A percentile compares a stretch with the other conserved stretches of the same genome.
These are phyloP conservation scores for Tragulus kanchil DNA, from an alignment of 2,113 vertebrate genomes.

Conservation along the genomic window DNA sequence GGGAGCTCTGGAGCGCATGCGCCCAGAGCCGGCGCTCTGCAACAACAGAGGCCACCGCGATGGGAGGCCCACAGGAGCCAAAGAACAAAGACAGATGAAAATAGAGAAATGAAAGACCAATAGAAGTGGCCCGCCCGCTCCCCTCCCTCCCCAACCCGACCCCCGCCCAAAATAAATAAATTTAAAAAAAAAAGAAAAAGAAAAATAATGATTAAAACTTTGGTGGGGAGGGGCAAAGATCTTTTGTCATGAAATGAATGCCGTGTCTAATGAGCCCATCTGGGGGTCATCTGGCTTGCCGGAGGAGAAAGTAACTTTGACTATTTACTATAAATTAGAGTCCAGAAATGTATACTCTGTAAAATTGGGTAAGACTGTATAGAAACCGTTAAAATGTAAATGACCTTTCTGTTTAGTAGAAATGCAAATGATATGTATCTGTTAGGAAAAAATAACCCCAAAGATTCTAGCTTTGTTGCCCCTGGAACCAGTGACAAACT, in stretches of 20 bases:
- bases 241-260: constrained; percentile 3
- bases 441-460: not conserved
- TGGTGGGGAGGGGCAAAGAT: not conserved
- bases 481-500: not conserved
- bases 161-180: no score
- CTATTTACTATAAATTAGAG: not conserved
- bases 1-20: no score
- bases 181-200: not conserved
- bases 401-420: constrained; percentile 27
- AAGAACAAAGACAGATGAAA: no score
- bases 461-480: not conserved
- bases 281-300: not conserved
- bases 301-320: not conserved
- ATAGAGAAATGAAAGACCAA: no score
- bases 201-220: not conserved
- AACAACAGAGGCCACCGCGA: no score
- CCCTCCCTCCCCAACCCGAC: no score
- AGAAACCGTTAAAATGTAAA: constrained; percentile 66
- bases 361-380: constrained; percentile 19
- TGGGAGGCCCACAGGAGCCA: no score
- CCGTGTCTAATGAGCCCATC: not conserved
- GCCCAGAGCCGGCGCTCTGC: no score
- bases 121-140: no score
- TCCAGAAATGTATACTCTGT: not conserved
- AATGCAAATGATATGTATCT: constrained; percentile 60